A percentile compares a stretch with the other conserved stretches of the same genome.
phyloP scores from a whole-genome alignment of 35 echinoderm and acorn worm species.

The Anneissia japonica region DNA sequence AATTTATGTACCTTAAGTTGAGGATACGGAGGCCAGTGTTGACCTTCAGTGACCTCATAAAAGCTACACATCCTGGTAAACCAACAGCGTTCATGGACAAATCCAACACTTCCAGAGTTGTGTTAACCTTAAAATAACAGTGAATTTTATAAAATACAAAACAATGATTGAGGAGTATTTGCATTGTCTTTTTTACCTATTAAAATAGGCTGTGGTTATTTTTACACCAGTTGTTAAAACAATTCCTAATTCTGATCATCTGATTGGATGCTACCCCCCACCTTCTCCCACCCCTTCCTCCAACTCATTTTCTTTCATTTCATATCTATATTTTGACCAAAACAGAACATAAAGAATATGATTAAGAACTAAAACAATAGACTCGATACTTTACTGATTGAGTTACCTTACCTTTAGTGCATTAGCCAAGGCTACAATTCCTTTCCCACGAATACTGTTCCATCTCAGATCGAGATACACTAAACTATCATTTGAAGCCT shows the following conservation, averaged over 20 bases:
- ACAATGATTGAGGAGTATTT: too few species aligned
- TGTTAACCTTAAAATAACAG: conserved; percentile 41
- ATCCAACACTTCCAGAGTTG: conserved; percentile 70
- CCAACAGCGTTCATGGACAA: conserved; percentile 69
- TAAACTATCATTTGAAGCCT: conserved; percentile 66
- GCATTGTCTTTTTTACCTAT: too few species aligned
- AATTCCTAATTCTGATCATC: too few species aligned
- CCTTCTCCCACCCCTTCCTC: too few species aligned
- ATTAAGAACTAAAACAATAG: too few species aligned
- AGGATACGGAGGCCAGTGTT: conserved; percentile 71
- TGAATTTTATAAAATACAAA: not conserved
- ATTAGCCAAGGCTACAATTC: conserved; percentile 64
- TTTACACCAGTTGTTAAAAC: too few species aligned
- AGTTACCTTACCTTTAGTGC: conserved; percentile 53
- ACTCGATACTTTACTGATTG: too few species aligned
- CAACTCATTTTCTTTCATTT: too few species aligned
- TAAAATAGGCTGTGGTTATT: too few species aligned
- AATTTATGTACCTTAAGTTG: conserved; percentile 63
- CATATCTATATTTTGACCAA: too few species aligned
- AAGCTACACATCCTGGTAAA: conserved; percentile 64
- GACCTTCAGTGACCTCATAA: conserved; percentile 61
- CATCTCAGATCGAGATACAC: conserved; percentile 66
- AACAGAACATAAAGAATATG: too few species aligned
- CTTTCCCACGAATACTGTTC: conserved; percentile 76
- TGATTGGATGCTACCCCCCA: too few species aligned